Evolutionary conservation across 2,797 vertebrate genomes (phyloP).

Genomic region (Hapalemur alaotrensis): DNA sequence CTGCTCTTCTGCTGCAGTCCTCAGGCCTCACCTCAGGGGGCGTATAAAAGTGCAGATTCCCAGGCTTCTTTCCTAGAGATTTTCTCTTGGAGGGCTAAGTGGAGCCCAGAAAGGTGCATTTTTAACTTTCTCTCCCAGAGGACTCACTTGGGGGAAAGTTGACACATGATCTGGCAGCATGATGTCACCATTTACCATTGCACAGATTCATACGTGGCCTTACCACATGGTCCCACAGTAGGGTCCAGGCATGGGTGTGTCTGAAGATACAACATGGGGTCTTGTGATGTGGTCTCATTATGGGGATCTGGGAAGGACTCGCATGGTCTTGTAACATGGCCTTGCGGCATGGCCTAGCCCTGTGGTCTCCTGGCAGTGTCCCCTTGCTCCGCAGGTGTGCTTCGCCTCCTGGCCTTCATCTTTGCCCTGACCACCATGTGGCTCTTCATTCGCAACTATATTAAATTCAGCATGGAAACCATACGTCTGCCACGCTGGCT

Average conservation of each 20-base stretch:
- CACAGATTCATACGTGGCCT: neutral
- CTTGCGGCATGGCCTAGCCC: accelerated
- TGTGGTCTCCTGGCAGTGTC: neutral
- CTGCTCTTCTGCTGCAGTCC: neutral
- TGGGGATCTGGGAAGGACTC: neutral
- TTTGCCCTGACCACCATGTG: slow-evolving; percentile 62
- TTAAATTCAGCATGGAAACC: neutral
- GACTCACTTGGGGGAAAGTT: neutral
- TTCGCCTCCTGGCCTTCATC: slow-evolving; percentile 49
- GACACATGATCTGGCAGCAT: neutral
- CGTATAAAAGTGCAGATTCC: neutral
- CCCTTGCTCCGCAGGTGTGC: slow-evolving; percentile 51
- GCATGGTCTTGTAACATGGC: accelerated
- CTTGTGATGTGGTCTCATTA: accelerated
- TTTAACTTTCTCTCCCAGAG: neutral
- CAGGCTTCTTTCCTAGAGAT: neutral
- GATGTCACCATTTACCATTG: neutral
- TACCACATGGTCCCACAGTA: accelerated
- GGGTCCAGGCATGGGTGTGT: neutral
- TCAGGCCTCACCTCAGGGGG: too few species aligned
- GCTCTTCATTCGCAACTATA: slow-evolving; percentile 54
- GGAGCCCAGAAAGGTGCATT: neutral
- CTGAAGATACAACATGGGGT: neutral
- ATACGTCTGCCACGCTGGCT: slow-evolving; percentile 79
- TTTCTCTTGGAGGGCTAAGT: neutral